Evolutionary conservation across 2,888 invertebrate genomes (phyloP).

Genomic region (Hyles lineata): DNA sequence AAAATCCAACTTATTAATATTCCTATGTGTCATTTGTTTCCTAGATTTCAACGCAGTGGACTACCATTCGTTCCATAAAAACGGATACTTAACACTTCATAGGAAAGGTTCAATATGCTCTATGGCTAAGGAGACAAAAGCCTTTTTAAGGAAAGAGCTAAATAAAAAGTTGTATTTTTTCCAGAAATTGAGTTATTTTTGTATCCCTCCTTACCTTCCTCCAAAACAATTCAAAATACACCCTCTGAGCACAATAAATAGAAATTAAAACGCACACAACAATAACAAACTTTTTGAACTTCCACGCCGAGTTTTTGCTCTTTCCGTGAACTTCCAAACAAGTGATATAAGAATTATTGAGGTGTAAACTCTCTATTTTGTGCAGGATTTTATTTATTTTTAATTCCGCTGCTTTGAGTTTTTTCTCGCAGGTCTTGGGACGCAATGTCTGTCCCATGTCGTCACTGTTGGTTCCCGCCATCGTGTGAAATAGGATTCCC

Average conservation of each 20-base stretch:
- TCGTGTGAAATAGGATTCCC: slow-evolving; percentile 50
- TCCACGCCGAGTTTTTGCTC: slow-evolving; percentile 21
- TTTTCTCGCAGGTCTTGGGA: slow-evolving; percentile 65
- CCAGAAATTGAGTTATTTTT: neutral
- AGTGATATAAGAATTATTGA: slow-evolving; percentile 58
- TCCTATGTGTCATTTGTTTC: too few species aligned
- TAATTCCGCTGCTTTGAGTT: slow-evolving; percentile 66
- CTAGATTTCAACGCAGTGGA: too few species aligned
- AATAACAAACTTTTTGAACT: slow-evolving; percentile 32
- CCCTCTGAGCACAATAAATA: slow-evolving; percentile 47
- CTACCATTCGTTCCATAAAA: too few species aligned
- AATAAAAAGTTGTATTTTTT: neutral
- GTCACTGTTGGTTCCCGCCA: slow-evolving; percentile 31
- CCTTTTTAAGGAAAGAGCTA: neutral
- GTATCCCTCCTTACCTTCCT: slow-evolving; percentile 49
- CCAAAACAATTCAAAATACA: slow-evolving; percentile 51
- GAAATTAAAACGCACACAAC: slow-evolving; percentile 39
- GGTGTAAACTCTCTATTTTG: slow-evolving; percentile 66
- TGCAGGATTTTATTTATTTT: slow-evolving; percentile 68
- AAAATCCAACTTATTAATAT: neutral
- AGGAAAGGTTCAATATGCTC: too few species aligned
- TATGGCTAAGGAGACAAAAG: too few species aligned
- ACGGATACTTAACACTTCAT: too few species aligned
- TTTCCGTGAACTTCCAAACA: slow-evolving; percentile 48
- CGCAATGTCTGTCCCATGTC: slow-evolving; percentile 56